Base-by-base conservation (phyloP, 2,113 vertebrate species). In the Grantiella picta region DNA sequence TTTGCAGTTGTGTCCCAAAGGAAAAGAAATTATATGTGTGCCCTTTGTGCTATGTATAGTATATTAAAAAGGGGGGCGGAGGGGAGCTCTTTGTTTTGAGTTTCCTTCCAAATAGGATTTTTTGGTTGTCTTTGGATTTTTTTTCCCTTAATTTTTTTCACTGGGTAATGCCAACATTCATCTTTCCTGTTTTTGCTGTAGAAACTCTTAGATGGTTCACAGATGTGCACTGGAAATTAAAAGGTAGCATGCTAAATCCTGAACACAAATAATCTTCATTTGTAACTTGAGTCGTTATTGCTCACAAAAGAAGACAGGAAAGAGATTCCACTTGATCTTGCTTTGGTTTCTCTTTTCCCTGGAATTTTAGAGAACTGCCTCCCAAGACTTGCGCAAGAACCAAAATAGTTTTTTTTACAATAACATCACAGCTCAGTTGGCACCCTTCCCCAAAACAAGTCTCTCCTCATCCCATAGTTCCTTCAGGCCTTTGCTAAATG, bases 161-260 rank as follows among this genome's bases (percentile, higher is more conserved):
- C 91, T 95, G 89, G 77, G 61, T 90, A 94, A 89, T 92, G 69
- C 89, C 71, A 94, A 92, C 59, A 63, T 95, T 82, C 38, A 75
- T 92, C 79, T 96, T 93, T 93, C 85, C 90, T 96, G 92, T 59
- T 96, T 94, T 95, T 56, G 47, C 93, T 75, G 60, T 86, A 93
- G 85, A 92, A 89, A 76, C 83, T 93, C 79, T 90, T 95, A 90
- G 92, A 96, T 95, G 68, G 79, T 77, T 95, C 93, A 88, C 90
- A 95, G 93, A 97, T 95, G 92, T 94, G 47, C 71, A 33, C 54
- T 83, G 92, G 75, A 94, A 95, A 91, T 86, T 35, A 81, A 82
- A 92, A 96, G 85, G 68, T 92, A 81, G 52, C 60, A 59, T 71
- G 36, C 56, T 90, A 76, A 83, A 88, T 75, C 59, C 59, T 70